Conservation (phyloP, 2,888 invertebrate species). For the Ferrisia virgata region DNA sequence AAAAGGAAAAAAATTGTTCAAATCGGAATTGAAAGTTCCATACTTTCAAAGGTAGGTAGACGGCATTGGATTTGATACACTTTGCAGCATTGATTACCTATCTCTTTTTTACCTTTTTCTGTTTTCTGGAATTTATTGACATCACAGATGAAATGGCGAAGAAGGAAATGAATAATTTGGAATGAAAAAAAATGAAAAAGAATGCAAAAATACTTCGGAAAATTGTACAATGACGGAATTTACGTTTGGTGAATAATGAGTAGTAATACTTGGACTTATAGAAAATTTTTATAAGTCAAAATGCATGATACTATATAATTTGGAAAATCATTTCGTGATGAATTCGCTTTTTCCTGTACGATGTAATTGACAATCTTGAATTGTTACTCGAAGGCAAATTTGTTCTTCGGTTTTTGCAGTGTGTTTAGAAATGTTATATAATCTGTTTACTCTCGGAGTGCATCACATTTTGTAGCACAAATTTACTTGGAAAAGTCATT, state of each 20-base stretch:
- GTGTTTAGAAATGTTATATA: constrained; percentile 11
- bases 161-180: neutral
- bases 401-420: neutral
- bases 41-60: no score
- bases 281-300: no score
- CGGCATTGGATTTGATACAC: neutral
- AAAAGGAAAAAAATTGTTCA: no score
- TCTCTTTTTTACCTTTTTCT: neutral
- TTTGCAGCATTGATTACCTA: neutral
- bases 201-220: neutral
- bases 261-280: no score
- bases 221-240: neutral
- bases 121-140: neutral
- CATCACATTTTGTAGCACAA: neutral
- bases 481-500: neutral
- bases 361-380: neutral
- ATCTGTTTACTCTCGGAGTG: neutral
- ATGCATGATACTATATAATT: no score
- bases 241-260: no score
- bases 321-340: neutral
- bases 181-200: neutral
- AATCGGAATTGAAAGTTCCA: no score
- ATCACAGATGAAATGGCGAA: neutral
- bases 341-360: neutral
- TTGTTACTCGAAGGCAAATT: neutral